A percentile compares a stretch with the other conserved stretches of the same genome.
Conservation (phyloP, 2,113 vertebrate species). For the Trogon melanurus region DNA sequence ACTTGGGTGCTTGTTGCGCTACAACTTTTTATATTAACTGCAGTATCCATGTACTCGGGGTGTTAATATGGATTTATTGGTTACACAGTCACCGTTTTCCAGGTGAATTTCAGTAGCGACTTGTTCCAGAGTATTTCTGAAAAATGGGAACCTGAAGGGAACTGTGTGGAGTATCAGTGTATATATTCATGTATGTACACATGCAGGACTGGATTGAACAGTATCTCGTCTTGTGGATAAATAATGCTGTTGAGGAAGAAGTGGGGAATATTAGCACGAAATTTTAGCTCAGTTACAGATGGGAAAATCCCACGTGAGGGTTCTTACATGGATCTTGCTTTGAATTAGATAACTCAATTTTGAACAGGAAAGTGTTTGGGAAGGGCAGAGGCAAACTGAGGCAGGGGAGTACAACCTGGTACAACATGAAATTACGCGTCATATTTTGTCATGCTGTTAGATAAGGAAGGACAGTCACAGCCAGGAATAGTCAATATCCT, state of each 20-base stretch:
- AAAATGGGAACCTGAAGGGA: not conserved
- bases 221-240: not conserved
- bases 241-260: not conserved
- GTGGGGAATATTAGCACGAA: not conserved
- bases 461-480: not conserved
- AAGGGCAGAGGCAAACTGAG: not conserved
- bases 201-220: not conserved
- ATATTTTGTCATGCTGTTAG: not conserved
- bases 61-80: not conserved
- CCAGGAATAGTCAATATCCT: not conserved
- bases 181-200: no score
- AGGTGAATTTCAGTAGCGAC: not conserved
- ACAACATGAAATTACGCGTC: not conserved
- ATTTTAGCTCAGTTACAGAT: not conserved
- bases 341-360: not conserved
- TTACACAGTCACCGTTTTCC: not conserved
- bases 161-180: not conserved
- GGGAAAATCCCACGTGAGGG: not conserved
- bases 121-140: not conserved
- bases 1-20: not conserved
- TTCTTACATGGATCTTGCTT: not conserved
- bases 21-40: not conserved
- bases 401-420: not conserved
- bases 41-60: not conserved
- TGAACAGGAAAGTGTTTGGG: not conserved